Percentiles rank a stretch among this genome's conserved stretches.
These are phyloP conservation scores for Neoseiulus cucumeris DNA, from an alignment of 1,140 invertebrate species.

Conservation along the genomic window DNA sequence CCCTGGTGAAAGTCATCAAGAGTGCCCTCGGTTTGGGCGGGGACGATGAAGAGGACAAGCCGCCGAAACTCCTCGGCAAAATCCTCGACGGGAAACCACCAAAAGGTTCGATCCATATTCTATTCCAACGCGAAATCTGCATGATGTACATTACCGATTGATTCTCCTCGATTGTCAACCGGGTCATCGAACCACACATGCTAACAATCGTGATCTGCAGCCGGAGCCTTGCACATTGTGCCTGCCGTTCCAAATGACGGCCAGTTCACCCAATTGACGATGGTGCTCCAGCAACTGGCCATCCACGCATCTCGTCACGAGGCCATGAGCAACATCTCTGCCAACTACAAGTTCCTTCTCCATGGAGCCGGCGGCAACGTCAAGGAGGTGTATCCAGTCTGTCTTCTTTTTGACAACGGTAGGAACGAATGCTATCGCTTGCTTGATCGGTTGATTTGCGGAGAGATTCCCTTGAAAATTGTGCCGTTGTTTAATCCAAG, in stretches of 20 bases:
- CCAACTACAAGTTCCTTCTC: neutral
- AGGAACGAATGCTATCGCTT: neutral
- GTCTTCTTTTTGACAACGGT: neutral
- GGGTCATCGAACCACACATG: neutral
- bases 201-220: neutral
- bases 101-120: neutral
- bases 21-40: neutral
- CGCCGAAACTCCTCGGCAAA: constrained; percentile 1
- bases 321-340: neutral
- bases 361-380: neutral
- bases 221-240: neutral
- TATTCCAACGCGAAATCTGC: too few species aligned
- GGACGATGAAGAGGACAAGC: neutral
- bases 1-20: neutral
- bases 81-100: neutral
- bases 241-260: neutral
- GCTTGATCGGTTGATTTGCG: too few species aligned
- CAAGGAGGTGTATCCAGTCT: neutral
- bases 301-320: neutral
- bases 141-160: too few species aligned
- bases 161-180: neutral
- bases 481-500: too few species aligned
- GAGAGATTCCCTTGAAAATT: too few species aligned
- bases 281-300: constrained; percentile 4
- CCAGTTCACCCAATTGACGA: constrained; percentile 1